phyloP scores from a whole-genome alignment of 2,797 vertebrate species.

The Pyrrhura leucotis region DNA sequence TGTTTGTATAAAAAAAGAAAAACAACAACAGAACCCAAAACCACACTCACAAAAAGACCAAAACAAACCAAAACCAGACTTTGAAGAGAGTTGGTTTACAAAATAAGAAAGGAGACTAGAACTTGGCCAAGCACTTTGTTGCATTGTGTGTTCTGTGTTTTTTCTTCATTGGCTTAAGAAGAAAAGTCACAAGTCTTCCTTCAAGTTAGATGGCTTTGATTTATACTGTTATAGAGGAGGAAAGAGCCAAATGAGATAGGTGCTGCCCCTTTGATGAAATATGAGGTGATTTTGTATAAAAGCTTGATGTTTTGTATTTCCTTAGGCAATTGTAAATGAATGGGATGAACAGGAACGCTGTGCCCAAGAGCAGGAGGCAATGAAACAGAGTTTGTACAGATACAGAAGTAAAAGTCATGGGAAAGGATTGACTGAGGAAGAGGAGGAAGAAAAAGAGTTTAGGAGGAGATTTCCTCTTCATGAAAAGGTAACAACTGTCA shows the following conservation, averaged over 20 bases:
- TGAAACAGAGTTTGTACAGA: conserved; percentile 86
- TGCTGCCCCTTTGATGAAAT: neutral
- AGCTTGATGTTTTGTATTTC: neutral
- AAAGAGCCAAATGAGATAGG: neutral
- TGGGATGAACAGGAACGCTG: conserved; percentile 93
- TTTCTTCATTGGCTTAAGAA: neutral
- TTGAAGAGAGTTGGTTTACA: neutral
- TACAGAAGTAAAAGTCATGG: conserved; percentile 82
- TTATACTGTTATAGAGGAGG: neutral
- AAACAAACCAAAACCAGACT: rapidly evolving
- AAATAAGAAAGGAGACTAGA: neutral
- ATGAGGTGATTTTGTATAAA: neutral
- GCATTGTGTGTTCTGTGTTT: neutral
- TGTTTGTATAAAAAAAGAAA: neutral
- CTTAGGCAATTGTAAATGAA: conserved; percentile 90
- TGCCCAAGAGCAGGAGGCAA: conserved; percentile 82
- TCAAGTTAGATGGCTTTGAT: neutral
- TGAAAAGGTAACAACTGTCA: conserved; percentile 82
- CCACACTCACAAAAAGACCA: neutral
- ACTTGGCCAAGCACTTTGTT: neutral
- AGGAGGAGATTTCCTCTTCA: conserved; percentile 88
- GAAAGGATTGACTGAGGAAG: conserved; percentile 82
- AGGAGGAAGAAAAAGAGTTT: conserved; percentile 93
- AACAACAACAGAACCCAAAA: neutral
- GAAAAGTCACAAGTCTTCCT: neutral